A percentile compares a stretch with the other conserved stretches of the same genome.
These are phyloP conservation scores for Synergus umbraculus DNA, from an alignment of 2,888 invertebrate species.

Conservation along the genomic window DNA sequence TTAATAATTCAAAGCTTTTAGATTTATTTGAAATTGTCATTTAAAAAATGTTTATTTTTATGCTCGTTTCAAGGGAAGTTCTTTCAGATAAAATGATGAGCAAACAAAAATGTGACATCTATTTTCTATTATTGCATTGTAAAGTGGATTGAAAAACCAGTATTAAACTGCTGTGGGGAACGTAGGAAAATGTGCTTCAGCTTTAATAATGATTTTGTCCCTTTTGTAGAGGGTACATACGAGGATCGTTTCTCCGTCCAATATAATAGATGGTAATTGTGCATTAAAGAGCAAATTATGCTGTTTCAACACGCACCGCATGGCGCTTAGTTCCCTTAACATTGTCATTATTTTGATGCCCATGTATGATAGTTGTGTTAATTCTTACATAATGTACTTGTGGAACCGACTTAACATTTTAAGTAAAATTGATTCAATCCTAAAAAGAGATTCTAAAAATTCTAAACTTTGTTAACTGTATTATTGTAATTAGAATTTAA, in stretches of 20 bases:
- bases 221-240: background rate
- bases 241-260: background rate
- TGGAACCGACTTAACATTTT: background rate
- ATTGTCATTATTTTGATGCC: background rate
- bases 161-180: background rate
- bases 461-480: background rate
- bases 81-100: too few species aligned
- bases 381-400: background rate
- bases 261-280: background rate
- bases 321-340: background rate
- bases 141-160: background rate
- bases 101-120: too few species aligned
- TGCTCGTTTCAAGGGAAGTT: too few species aligned
- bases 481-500: background rate
- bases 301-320: background rate
- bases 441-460: background rate
- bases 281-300: background rate
- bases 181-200: background rate
- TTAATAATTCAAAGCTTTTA: too few species aligned
- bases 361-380: background rate
- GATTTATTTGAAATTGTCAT: too few species aligned
- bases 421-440: background rate
- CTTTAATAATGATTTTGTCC: background rate
- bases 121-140: background rate
- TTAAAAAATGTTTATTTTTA: too few species aligned